Evolutionary conservation across 1,140 invertebrate genomes (phyloP), one percentile per base, ranked within the genome.

Genomic region (Mya arenaria): DNA sequence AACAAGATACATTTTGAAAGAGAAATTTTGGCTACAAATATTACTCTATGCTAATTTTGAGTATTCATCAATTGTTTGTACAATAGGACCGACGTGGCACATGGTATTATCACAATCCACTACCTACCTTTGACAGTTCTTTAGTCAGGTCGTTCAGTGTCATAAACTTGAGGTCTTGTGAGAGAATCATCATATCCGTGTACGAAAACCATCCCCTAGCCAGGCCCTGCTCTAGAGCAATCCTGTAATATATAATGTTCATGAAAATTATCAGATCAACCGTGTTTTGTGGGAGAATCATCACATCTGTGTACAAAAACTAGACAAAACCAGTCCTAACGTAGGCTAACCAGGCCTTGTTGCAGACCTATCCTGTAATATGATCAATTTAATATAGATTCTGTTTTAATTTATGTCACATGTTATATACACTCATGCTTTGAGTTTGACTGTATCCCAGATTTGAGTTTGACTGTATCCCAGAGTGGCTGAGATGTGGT

Each of bases 131-230:
- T 23, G 95, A 86, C 44, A 95, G 85, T 74, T 94, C 94, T 78
- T 94, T 94, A 55, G 94, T 92, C 30, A 96, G 84, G 28, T 93
- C 62, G 23, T 65, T 74, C 77, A 34, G 84, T 69, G 32, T 85
- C 88, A 32, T 91, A 74, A 62, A 94, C 86, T 83, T 94, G 93
- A 79, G 94, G 89, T 92, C 93, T 56, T 95, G 93, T 77, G 95
- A 89, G 36, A 97, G 89, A 73, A 94, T 94, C 79, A 94, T 92
- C 30, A 98, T 90, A 93, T 98, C 97, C 1, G 95, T 94, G 88
- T 98, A 98, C 0, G 97, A 96, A 88, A 97, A 96, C 95, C 96
- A 97, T 0, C 97, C 97, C 34, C 96, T 93, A 52, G 95, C 93
- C 34, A 93, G 90, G 5, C 96, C 96, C 93, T 98, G 95, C 36